A percentile compares a stretch with the other conserved stretches of the same genome.
Conservation (phyloP, 2,888 invertebrate genomes). For the Dascillus cervinus region DNA sequence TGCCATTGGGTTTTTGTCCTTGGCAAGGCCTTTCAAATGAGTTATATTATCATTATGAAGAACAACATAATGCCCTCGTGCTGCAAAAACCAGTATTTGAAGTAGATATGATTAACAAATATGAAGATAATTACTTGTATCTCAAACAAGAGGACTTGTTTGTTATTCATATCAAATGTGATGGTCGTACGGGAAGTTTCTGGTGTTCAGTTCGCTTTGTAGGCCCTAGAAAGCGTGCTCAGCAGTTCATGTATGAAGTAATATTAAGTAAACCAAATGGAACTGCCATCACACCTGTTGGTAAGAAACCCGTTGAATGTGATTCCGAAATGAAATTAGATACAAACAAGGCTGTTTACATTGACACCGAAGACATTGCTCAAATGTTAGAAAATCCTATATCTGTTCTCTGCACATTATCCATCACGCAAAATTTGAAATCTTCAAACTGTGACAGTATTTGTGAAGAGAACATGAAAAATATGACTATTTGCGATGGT, state of each 20-base stretch:
- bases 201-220: slow-evolving; percentile 24
- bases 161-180: slow-evolving; percentile 25
- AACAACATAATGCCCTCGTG: slow-evolving; percentile 25
- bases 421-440: slow-evolving; percentile 7
- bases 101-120: slow-evolving; percentile 29
- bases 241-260: slow-evolving; percentile 10
- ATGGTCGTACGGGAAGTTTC: slow-evolving; percentile 21
- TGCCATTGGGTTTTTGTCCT: slow-evolving; percentile 22
- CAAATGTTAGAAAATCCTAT: slow-evolving; percentile 11
- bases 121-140: slow-evolving; percentile 29
- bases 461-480: no score
- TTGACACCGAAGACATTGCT: slow-evolving; percentile 10
- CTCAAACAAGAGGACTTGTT: slow-evolving; percentile 26
- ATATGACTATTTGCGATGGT: not conserved
- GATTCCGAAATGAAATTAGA: slow-evolving; percentile 10
- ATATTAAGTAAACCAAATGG: slow-evolving; percentile 6
- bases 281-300: slow-evolving; percentile 1
- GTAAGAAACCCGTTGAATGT: slow-evolving; percentile 11
- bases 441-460: not conserved
- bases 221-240: slow-evolving; percentile 14
- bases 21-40: slow-evolving; percentile 28
- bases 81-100: slow-evolving; percentile 28
- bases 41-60: slow-evolving; percentile 28
- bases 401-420: slow-evolving; percentile 13
- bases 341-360: slow-evolving; percentile 7